Evolutionary conservation across 2,113 vertebrate genomes (phyloP).

Genomic region (Macquaria australasica): DNA sequence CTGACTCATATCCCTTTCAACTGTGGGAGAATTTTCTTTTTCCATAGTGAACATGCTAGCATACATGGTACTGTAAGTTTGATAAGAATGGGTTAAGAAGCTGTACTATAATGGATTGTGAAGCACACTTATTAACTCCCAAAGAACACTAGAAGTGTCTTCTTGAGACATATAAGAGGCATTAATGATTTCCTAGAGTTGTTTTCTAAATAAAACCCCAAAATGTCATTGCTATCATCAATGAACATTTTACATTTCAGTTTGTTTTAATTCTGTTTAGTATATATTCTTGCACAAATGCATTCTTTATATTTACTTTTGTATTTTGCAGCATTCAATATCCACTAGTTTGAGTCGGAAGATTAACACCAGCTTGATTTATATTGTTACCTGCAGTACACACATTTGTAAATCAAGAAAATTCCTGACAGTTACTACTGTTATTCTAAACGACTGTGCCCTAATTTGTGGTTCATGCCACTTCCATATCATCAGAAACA

Average conservation of each 20-base stretch:
- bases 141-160: background rate
- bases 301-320: background rate
- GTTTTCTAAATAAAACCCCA: background rate
- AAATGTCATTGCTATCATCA: background rate
- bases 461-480: background rate
- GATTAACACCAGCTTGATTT: background rate
- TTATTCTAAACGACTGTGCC: background rate
- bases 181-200: background rate
- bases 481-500: background rate
- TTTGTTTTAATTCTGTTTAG: background rate
- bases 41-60: background rate
- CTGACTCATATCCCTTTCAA: conserved; percentile 6
- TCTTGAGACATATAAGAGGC: background rate
- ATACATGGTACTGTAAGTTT: background rate
- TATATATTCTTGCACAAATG: background rate
- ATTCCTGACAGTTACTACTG: background rate
- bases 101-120: background rate
- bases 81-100: background rate
- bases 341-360: no score
- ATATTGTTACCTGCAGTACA: background rate
- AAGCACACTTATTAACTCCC: background rate
- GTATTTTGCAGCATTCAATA: background rate
- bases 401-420: background rate
- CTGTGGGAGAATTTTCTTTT: background rate
- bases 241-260: background rate